Percentiles rank a stretch among this genome's conserved stretches.
Evolutionary conservation across 1,140 invertebrate species (phyloP).

Genomic region (Magallana ariakensis): DNA sequence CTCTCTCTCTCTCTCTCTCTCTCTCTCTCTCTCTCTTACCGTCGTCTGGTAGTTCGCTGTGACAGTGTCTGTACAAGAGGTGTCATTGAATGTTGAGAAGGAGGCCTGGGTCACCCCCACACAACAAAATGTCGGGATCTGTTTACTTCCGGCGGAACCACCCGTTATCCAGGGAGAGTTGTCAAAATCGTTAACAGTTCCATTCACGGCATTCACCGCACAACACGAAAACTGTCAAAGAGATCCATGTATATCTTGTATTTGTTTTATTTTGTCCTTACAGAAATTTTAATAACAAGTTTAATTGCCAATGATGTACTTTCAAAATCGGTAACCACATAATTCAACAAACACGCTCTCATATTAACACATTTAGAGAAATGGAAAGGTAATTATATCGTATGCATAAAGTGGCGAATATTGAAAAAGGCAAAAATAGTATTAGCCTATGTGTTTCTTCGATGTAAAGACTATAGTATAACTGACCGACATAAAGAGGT

Average conservation of each 20-base stretch:
- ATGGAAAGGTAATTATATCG: too few species aligned
- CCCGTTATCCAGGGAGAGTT: conserved; percentile 16
- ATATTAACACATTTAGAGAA: too few species aligned
- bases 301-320: too few species aligned
- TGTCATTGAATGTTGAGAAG: background rate
- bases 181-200: conserved; percentile 38
- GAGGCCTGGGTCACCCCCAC: background rate
- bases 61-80: conserved; percentile 12
- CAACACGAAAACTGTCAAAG: conserved; percentile 24
- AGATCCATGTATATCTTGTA: background rate
- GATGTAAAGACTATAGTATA: too few species aligned
- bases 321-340: too few species aligned
- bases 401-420: too few species aligned
- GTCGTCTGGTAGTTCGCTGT: conserved; percentile 10
- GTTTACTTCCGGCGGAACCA: background rate
- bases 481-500: conserved; percentile 48
- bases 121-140: conserved; percentile 42
- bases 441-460: too few species aligned
- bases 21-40: background rate
- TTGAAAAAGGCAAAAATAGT: too few species aligned
- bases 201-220: conserved; percentile 19
- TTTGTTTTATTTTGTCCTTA: too few species aligned
- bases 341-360: too few species aligned
- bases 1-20: conserved; percentile 3
- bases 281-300: too few species aligned